Percentiles rank a stretch among this genome's conserved stretches.
phyloP scores from a whole-genome alignment of 2,113 vertebrate genomes.

The Sula dactylatra region DNA sequence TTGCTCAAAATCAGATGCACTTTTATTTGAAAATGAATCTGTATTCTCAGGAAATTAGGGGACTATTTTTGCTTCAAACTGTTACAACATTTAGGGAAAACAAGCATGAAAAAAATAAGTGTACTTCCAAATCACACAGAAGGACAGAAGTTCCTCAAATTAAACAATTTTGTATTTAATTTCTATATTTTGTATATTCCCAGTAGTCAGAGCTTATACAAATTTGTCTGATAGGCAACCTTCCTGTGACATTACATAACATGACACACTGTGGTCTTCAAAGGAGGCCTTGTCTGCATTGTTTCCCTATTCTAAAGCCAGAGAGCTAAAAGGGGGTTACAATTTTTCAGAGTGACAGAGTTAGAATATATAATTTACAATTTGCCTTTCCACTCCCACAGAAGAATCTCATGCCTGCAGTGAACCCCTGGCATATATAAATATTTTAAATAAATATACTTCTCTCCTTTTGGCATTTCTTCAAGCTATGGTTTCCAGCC shows the following conservation, averaged over 20 bases:
- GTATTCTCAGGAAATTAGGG: neutral
- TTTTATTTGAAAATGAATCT: neutral
- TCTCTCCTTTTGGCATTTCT: neutral
- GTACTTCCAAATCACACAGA: neutral
- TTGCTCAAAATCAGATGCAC: neutral
- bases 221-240: neutral
- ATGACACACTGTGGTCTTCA: neutral
- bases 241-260: neutral
- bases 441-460: slow-evolving; percentile 31
- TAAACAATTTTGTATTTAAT: neutral
- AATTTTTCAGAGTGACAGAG: neutral
- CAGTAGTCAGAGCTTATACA: neutral
- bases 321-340: neutral
- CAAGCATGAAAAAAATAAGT: neutral
- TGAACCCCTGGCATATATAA: neutral
- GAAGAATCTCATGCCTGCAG: neutral
- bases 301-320: neutral
- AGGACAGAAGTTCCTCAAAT: neutral
- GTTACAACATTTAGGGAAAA: neutral
- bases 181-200: neutral
- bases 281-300: neutral
- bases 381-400: neutral
- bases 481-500: neutral
- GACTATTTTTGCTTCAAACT: neutral
- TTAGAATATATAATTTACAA: neutral